phyloP scores from a whole-genome alignment of 2,797 vertebrate species.

The Siniperca scherzeri region DNA sequence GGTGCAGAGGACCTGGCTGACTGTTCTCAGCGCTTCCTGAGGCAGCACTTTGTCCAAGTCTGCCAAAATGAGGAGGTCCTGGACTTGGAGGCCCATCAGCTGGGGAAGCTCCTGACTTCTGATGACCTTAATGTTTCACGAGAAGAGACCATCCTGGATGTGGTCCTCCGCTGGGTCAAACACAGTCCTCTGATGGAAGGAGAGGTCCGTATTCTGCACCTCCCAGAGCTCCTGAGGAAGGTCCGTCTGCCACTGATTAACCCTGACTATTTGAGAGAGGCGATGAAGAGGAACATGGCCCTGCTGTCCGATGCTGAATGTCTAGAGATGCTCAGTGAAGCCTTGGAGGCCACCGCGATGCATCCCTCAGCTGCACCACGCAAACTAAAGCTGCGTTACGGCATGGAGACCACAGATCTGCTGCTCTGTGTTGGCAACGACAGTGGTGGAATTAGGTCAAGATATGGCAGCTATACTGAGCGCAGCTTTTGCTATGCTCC shows the following conservation, averaged over 20 bases:
- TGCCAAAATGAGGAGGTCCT: conserved; percentile 94
- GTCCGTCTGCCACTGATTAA: conserved; percentile 92
- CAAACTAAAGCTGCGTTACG: conserved; percentile 91
- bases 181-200: conserved; percentile 75
- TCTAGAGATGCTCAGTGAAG: conserved; percentile 90
- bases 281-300: conserved; percentile 89
- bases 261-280: conserved; percentile 90
- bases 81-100: conserved; percentile 92
- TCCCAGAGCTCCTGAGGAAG: conserved; percentile 92
- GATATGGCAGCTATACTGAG: conserved; percentile 90
- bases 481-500: conserved; percentile 95
- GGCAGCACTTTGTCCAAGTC: conserved; percentile 94
- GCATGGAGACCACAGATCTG: conserved; percentile 97
- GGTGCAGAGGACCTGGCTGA: conserved; percentile 95
- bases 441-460: conserved; percentile 91
- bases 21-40: conserved; percentile 89
- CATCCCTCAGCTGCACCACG: conserved; percentile 85
- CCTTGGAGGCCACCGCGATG: conserved; percentile 86
- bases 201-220: conserved; percentile 84
- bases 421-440: conserved; percentile 96
- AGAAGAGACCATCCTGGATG: conserved; percentile 95
- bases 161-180: conserved; percentile 94
- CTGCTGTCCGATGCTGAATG: conserved; percentile 91
- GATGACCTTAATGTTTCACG: conserved; percentile 95
- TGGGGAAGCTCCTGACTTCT: conserved; percentile 90